phyloP scores from a whole-genome alignment of 35 echinoderm and acorn worm genomes.

The Diadema setosum region DNA sequence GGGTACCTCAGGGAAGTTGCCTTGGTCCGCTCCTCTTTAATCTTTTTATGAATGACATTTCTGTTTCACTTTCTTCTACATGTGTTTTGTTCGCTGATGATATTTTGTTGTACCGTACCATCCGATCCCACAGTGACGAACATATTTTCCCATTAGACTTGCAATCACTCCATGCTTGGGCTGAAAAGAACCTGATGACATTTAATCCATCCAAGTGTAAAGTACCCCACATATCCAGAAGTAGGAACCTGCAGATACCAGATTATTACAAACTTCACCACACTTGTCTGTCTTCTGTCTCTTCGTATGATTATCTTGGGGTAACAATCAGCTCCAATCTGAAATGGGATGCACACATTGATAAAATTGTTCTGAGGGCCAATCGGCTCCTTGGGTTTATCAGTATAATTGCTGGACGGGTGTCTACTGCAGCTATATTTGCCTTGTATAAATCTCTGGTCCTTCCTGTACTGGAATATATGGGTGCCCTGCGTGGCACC shows the following conservation, averaged over 20 bases:
- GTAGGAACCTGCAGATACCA: neutral
- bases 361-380: neutral
- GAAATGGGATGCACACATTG: neutral
- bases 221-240: neutral
- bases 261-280: neutral
- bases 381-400: conserved; percentile 39
- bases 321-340: neutral
- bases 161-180: neutral
- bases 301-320: neutral
- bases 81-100: conserved; percentile 60
- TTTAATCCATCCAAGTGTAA: neutral
- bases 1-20: conserved; percentile 58
- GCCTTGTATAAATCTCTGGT: conserved; percentile 9
- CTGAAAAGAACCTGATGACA: neutral
- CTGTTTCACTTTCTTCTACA: neutral
- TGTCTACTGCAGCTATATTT: neutral
- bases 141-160: conserved; percentile 23
- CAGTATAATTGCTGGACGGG: neutral
- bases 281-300: neutral
- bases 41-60: conserved; percentile 62
- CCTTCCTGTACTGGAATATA: conserved; percentile 6
- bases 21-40: conserved; percentile 46
- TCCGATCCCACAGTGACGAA: neutral
- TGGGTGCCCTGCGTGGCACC: neutral
- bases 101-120: neutral